These are phyloP conservation scores for Probosciger aterrimus DNA, from an alignment of 2,113 vertebrate species.

Conservation along the genomic window DNA sequence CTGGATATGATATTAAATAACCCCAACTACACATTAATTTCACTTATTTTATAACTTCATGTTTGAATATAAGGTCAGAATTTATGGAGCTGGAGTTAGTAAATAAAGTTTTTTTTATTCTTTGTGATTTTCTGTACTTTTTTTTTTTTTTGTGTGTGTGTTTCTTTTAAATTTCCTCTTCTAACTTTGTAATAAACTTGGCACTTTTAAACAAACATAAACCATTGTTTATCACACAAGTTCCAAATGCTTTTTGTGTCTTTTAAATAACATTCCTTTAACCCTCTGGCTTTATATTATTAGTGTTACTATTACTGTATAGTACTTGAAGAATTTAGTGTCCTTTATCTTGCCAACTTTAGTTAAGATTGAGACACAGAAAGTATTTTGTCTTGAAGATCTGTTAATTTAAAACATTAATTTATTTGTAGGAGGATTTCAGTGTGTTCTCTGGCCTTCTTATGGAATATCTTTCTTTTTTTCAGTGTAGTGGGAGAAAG, in stretches of 20 bases:
- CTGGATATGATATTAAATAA: not conserved
- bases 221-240: not conserved
- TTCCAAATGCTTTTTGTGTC: not conserved
- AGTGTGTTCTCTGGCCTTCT: not conserved
- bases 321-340: not conserved
- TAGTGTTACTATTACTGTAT: not conserved
- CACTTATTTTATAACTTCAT: not conserved
- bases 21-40: accelerated
- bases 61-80: not conserved
- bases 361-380: not conserved
- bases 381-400: not conserved
- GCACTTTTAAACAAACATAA: not conserved
- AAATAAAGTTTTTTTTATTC: not conserved
- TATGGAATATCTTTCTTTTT: not conserved
- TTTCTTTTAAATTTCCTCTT: not conserved
- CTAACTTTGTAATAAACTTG: not conserved
- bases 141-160: accelerated
- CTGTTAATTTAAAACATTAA: not conserved
- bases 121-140: not conserved
- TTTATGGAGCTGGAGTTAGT: not conserved
- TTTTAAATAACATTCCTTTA: not conserved
- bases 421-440: not conserved
- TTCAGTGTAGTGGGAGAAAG: not conserved
- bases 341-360: not conserved
- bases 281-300: not conserved